phyloP scores from a whole-genome alignment of 2,113 vertebrate genomes.

The Laticauda laticaudata region DNA sequence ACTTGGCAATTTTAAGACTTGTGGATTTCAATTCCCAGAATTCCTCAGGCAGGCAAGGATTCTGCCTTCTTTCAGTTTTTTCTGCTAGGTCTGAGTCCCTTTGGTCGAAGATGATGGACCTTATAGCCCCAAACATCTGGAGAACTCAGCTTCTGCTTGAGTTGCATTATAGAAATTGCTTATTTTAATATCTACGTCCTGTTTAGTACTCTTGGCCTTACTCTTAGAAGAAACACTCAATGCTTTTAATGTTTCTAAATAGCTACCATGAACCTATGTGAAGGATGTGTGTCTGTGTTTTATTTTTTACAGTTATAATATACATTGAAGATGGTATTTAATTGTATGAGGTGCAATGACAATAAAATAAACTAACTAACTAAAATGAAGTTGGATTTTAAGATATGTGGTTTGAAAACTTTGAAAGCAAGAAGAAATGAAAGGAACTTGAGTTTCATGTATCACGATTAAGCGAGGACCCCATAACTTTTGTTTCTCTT shows the following conservation, averaged over 20 bases:
- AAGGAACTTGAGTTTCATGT: background rate
- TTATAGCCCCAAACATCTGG: background rate
- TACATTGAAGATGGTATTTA: no score
- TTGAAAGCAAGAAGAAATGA: background rate
- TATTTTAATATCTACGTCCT: background rate
- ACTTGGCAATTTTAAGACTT: no score
- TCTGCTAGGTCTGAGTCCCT: no score
- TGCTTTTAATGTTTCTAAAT: background rate
- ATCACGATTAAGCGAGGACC: rapidly evolving
- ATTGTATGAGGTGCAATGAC: no score
- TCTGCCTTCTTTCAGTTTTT: no score
- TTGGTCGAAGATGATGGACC: no score
- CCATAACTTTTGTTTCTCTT: background rate
- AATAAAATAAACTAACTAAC: background rate
- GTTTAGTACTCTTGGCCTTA: background rate
- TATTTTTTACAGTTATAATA: no score
- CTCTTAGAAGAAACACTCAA: background rate
- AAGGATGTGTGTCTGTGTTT: no score
- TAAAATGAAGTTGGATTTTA: background rate
- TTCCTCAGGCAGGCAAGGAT: no score
- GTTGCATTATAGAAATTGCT: background rate
- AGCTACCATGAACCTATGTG: background rate
- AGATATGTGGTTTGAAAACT: no score
- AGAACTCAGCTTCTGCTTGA: background rate
- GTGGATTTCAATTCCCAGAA: no score